Evolutionary conservation across 2,797 vertebrate species (phyloP).

Genomic region (Chromis chromis): DNA sequence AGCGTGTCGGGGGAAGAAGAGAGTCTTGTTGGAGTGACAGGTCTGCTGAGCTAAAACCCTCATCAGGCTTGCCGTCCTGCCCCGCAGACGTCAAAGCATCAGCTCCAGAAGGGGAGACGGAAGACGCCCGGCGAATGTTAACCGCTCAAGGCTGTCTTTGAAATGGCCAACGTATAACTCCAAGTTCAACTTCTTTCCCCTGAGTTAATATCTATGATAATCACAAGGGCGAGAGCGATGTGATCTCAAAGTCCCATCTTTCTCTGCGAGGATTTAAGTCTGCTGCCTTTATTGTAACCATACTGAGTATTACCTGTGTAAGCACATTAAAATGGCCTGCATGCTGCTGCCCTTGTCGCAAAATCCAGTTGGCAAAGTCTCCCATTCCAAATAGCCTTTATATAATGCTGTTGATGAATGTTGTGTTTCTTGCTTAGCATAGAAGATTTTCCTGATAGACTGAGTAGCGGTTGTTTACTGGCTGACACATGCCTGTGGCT

Average conservation of each 20-base stretch:
- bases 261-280: conserved; percentile 53
- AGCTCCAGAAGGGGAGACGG: conserved; percentile 43
- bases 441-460: conserved; percentile 13
- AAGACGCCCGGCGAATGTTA: conserved; percentile 60
- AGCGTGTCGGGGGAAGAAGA: conserved; percentile 62
- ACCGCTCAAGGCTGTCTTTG: conserved; percentile 59
- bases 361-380: conserved; percentile 11
- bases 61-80: conserved; percentile 56
- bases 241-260: conserved; percentile 56
- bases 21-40: conserved; percentile 70
- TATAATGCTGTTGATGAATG: conserved; percentile 4
- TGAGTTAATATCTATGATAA: conserved; percentile 79
- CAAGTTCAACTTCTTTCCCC: conserved; percentile 56
- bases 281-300: conserved; percentile 56
- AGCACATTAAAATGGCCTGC: conserved; percentile 56
- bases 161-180: conserved; percentile 51
- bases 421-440: conserved; percentile 10
- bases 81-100: conserved; percentile 65
- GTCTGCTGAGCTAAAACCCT: conserved; percentile 68
- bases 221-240: conserved; percentile 57
- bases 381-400: conserved; percentile 14
- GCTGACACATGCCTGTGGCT: conserved; percentile 3
- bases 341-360: conserved; percentile 40
- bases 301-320: conserved; percentile 49
- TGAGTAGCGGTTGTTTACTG: conserved; percentile 20